These are phyloP conservation scores for Apocheima hispidaria DNA, from an alignment of 2,888 invertebrate species.

Conservation along the genomic window DNA sequence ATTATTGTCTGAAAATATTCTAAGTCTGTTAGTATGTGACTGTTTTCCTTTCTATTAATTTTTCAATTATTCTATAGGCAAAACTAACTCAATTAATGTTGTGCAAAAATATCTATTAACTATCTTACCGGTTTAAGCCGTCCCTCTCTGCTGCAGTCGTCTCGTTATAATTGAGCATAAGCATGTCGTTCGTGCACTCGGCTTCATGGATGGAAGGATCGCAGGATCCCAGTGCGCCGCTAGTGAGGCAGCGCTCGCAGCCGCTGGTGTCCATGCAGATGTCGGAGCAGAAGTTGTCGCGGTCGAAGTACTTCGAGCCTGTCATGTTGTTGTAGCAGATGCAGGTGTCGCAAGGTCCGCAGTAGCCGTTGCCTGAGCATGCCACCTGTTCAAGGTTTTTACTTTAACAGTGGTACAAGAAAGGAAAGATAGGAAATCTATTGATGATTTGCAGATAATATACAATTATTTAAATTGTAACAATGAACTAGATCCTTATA, in stretches of 20 bases:
- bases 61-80: no score
- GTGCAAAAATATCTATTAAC: no score
- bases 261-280: slow-evolving; percentile 61
- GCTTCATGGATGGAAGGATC: slow-evolving; percentile 40
- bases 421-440: background rate
- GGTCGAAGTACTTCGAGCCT: slow-evolving; percentile 73
- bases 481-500: background rate
- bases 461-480: background rate
- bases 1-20: no score
- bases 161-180: slow-evolving; percentile 50
- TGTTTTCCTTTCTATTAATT: no score
- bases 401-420: background rate
- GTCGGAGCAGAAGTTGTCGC: slow-evolving; percentile 62
- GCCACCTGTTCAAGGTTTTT: slow-evolving; percentile 49
- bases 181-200: slow-evolving; percentile 21
- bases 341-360: slow-evolving; percentile 65
- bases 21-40: no score
- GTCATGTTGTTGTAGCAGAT: slow-evolving; percentile 60
- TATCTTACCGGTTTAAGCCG: slow-evolving; percentile 38
- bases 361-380: slow-evolving; percentile 73
- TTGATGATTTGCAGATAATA: background rate
- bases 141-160: slow-evolving; percentile 51
- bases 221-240: slow-evolving; percentile 45
- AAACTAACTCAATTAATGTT: no score
- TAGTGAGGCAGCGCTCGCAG: slow-evolving; percentile 63